phyloP scores from a whole-genome alignment of 2,888 invertebrate species.

The Pristionchus mayeri region DNA sequence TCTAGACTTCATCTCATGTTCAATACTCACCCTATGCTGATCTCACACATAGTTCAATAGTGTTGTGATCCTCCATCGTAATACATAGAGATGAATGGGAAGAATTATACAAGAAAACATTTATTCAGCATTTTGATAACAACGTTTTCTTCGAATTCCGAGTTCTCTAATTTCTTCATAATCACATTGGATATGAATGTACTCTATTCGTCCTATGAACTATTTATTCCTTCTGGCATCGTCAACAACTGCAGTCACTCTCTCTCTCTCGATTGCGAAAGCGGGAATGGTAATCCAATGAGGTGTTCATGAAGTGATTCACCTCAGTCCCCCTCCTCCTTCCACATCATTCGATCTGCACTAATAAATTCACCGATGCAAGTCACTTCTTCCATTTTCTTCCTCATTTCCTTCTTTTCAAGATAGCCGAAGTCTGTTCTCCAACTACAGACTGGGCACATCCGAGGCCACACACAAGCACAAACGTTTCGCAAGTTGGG shows the following conservation, averaged over 20 bases:
- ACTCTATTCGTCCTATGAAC: too few species aligned
- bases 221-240: background rate
- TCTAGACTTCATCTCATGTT: too few species aligned
- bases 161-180: too few species aligned
- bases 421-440: background rate
- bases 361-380: background rate
- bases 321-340: background rate
- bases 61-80: too few species aligned
- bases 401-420: background rate
- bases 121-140: too few species aligned
- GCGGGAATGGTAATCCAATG: too few species aligned
- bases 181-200: too few species aligned
- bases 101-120: too few species aligned
- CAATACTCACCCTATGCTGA: too few species aligned
- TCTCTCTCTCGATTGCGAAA: background rate
- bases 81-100: too few species aligned
- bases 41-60: too few species aligned
- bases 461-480: constrained; percentile 29
- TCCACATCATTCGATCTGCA: background rate
- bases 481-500: constrained; percentile 27
- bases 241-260: background rate
- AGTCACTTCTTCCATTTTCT: background rate
- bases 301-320: constrained; percentile 6
- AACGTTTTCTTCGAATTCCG: too few species aligned
- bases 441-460: constrained; percentile 2